Base-by-base conservation (phyloP, 2,888 invertebrate species). In the Nezara viridula region DNA sequence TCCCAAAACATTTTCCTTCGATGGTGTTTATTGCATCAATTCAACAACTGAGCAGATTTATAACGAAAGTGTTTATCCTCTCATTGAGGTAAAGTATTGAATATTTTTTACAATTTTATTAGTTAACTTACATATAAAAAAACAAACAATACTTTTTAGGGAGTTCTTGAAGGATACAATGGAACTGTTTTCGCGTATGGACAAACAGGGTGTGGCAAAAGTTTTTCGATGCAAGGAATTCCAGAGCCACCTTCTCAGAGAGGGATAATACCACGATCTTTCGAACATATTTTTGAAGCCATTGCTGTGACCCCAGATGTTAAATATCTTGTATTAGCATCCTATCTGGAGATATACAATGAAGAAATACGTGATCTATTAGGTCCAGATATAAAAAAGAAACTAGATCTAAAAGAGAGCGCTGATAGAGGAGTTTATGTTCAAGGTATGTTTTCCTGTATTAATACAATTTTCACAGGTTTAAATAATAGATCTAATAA, bases 111-210 rank as follows among this genome's bases (percentile, higher is more conserved):
- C 5, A 7, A 10, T 44, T 44, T 44, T 10, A 44, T 44, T 7
- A 44, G 44, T 44, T 44, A 44, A 44, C 10, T 1, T 27, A 37
- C n/a, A 2, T 73, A 37, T 73, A 73, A 37, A 19, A 77, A 40
- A 24, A 52, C 4, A 52, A 52, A 52, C 4, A 81, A 81, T n/a
- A 24, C 24, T 49, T 89, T 92, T 27, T 93, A 96, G 94, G 97
- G 97, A 90, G 97, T 97, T 1, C 94, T 98, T 89, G 98, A 98
- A 92, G 98, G 98, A 0, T 98, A 98, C 94, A 98, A 98, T 93
- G 97, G 97, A 32, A 98, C 98, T 0, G 97, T 98, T 88, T 98
- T 98, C 93, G 98, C 98, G 0, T 98, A 98, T 92, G 98, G 98
- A 0, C 98, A 98, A 93, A 98, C 98, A 0, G 98, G 98, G 0